A percentile compares a stretch with the other conserved stretches of the same genome.
These are phyloP conservation scores for Blastobasis lacticolella DNA, from an alignment of 2,888 invertebrate species.

Conservation along the genomic window DNA sequence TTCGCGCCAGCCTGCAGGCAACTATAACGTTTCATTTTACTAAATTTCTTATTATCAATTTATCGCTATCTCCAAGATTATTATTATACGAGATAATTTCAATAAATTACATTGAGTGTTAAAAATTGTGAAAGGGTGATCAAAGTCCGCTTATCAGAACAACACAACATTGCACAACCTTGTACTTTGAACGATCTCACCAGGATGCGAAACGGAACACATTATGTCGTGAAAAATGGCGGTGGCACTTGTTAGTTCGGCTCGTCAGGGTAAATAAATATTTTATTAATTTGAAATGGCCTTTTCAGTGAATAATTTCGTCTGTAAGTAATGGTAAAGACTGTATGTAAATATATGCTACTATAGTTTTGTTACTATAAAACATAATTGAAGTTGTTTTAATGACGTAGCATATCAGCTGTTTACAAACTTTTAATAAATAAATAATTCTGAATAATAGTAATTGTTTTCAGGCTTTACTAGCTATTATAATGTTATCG, in stretches of 20 bases:
- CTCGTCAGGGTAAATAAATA: slow-evolving; percentile 69
- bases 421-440: slow-evolving; percentile 25
- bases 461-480: background rate
- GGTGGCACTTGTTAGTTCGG: slow-evolving; percentile 69
- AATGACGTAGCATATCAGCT: slow-evolving; percentile 50
- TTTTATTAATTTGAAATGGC: slow-evolving; percentile 23
- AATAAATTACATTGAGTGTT: too few relatives aligned
- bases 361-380: slow-evolving; percentile 2
- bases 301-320: too few relatives aligned
- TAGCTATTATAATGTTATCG: too few relatives aligned
- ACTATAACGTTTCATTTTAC: too few relatives aligned
- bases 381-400: slow-evolving; percentile 20
- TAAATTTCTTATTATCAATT: too few relatives aligned
- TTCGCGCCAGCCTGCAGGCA: too few relatives aligned
- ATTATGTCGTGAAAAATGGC: slow-evolving; percentile 53
- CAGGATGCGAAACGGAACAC: slow-evolving; percentile 24
- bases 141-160: background rate
- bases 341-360: background rate
- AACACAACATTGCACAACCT: background rate
- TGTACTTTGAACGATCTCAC: background rate
- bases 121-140: background rate
- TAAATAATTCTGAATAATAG: slow-evolving; percentile 14
- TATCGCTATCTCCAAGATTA: too few relatives aligned
- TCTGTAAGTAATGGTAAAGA: background rate
- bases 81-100: too few relatives aligned